phyloP scores from a whole-genome alignment of 1,140 invertebrate genomes.

The Maconellicoccus hirsutus region DNA sequence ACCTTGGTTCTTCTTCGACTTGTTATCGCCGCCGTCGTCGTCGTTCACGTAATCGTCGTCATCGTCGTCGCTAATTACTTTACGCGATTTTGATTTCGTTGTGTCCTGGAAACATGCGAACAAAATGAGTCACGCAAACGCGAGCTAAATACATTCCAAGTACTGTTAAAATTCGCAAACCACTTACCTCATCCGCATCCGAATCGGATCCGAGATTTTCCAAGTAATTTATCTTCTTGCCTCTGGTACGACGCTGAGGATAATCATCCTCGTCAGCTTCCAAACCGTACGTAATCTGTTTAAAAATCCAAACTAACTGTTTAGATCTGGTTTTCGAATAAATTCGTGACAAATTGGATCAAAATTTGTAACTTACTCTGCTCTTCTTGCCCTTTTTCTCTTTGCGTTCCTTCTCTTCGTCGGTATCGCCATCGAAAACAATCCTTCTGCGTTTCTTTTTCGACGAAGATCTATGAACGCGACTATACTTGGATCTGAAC shows the following conservation, averaged over 20 bases:
- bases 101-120: not conserved
- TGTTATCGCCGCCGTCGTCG: constrained; percentile 23
- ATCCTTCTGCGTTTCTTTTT: not conserved
- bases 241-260: constrained; percentile 45
- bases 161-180: not conserved
- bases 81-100: constrained; percentile 19
- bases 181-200: constrained; percentile 49
- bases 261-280: constrained; percentile 41
- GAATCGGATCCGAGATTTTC: constrained; percentile 52
- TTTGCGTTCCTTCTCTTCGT: not conserved
- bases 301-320: too few species aligned
- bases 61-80: constrained; percentile 32
- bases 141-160: too few species aligned
- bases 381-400: not conserved
- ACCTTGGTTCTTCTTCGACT: constrained; percentile 31
- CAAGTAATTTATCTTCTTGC: constrained; percentile 57
- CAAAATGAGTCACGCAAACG: too few species aligned
- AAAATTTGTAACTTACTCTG: not conserved
- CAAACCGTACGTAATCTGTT: constrained; percentile 43
- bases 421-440: not conserved
- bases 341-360: too few species aligned
- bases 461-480: not conserved
- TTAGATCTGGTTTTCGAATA: too few species aligned
- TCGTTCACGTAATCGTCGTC: constrained; percentile 32
- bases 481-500: not conserved